phyloP scores from a whole-genome alignment of 2,113 vertebrate genomes.

The Calidris pugnax region DNA sequence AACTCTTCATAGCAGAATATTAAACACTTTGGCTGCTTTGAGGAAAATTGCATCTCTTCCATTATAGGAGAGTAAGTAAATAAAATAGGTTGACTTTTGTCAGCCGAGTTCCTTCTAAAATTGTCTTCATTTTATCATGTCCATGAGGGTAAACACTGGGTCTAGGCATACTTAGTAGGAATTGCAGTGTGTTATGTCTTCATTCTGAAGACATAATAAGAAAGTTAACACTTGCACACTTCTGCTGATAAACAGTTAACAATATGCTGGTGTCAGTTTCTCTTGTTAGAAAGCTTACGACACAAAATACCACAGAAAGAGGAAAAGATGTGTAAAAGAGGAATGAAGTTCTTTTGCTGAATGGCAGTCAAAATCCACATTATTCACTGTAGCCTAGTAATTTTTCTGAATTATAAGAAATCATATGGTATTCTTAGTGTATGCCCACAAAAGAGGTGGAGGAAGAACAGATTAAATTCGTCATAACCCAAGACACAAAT shows the following conservation, averaged over 20 bases:
- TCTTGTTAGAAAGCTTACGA: constrained; percentile 1
- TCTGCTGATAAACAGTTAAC: not conserved
- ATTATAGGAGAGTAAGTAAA: not conserved
- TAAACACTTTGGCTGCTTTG: not conserved
- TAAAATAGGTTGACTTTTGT: not conserved
- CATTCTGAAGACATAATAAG: not conserved
- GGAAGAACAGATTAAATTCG: not conserved
- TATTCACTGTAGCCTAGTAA: not conserved
- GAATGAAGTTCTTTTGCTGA: not conserved
- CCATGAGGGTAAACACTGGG: not conserved
- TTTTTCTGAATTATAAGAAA: not conserved
- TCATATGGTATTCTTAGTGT: not conserved
- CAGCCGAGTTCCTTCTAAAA: not conserved
- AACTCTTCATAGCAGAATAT: not conserved
- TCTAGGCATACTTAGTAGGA: not conserved
- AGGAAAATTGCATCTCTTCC: not conserved
- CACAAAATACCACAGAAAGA: not conserved
- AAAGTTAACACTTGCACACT: not conserved
- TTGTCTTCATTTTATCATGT: not conserved
- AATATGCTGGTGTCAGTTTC: not conserved
- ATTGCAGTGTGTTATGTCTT: constrained; percentile 2
- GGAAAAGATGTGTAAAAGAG: not conserved
- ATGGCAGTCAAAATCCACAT: not conserved
- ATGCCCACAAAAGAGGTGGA: not conserved
- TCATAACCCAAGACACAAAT: not conserved